Base-by-base conservation (phyloP, 30 jellyfish, hydroid and myxozoan species). In the Rhopilema esculentum region DNA sequence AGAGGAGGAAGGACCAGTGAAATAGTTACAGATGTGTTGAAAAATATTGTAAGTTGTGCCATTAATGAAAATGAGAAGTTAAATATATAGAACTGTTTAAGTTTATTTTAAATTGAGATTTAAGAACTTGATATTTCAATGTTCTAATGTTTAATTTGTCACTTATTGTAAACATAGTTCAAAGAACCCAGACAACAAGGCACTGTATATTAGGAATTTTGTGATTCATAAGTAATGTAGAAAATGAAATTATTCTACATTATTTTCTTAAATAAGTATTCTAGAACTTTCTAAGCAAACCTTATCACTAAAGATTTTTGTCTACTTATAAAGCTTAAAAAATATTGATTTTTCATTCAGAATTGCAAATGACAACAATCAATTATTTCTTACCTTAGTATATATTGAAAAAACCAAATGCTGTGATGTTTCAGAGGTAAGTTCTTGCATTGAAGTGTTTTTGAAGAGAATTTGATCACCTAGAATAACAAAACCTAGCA, bases 1-100 rank as follows among this genome's bases (percentile, higher is more conserved):
- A 95, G 91, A 48, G 99, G 99, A 20, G 99, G 99, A 24, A 95
- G 87, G 68, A 95, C 99, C 17, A 95, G 99, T 76, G 96, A 95
- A 49, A 75, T 72, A 8, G 98, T 95, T 27, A 69, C 97, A 26
- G 97, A 90, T 80, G 97, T 95, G 0, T 57, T 95, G 51, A 85
- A 82, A 27, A 97, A 95, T 80, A 78, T 90, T 27, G 99, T 95
- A 89, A 74, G 98, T 81, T 15, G 20, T 21, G 1, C 12, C 51
- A 1, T 2, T 40, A 2, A 2, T 40, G 57, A 2, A 40, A 2
- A 40, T 6, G 12, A 40, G 12, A 2, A 40, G 57, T 12, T 2
- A 40, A 40, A 40, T 6, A 6, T 40, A 40, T 40, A 12, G 57
- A 40, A 40, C 57, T 40, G 12, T 6, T 40, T 40, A 12, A 40